phyloP scores from a whole-genome alignment of 2,797 vertebrate species.

The Myotis myotis region DNA sequence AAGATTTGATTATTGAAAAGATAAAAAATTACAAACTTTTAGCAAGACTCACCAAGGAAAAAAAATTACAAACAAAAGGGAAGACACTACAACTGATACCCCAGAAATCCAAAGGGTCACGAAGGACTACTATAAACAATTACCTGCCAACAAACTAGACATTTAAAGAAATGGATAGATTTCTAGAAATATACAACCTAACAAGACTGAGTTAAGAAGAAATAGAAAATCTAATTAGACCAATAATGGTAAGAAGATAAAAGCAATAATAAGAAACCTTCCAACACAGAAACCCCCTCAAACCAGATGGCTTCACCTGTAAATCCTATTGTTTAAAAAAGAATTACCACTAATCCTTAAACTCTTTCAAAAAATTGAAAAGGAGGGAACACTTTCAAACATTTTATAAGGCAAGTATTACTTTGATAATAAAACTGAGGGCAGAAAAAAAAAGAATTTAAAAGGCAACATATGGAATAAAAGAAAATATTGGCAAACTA shows the following conservation, averaged over 20 bases:
- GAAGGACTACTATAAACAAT: not conserved
- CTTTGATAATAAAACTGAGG: not conserved
- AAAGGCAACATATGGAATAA: not conserved
- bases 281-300: not conserved
- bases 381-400: not conserved
- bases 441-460: not conserved
- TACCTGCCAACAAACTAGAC: not conserved
- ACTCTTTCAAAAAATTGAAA: not conserved
- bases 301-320: not conserved
- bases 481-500: not conserved
- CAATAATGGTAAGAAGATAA: not conserved
- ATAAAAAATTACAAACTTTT: not conserved
- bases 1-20: not conserved
- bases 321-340: not conserved
- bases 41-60: not conserved
- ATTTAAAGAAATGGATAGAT: not conserved
- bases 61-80: not conserved
- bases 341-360: not conserved
- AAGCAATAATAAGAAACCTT: not conserved
- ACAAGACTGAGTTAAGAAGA: not conserved
- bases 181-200: not conserved
- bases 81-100: not conserved
- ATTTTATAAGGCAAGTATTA: not conserved
- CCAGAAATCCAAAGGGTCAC: not conserved
- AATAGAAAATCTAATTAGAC: not conserved